Base-by-base conservation (phyloP, 37 sponge, comb jelly and placozoan species). In the Theonella swinhoei region DNA sequence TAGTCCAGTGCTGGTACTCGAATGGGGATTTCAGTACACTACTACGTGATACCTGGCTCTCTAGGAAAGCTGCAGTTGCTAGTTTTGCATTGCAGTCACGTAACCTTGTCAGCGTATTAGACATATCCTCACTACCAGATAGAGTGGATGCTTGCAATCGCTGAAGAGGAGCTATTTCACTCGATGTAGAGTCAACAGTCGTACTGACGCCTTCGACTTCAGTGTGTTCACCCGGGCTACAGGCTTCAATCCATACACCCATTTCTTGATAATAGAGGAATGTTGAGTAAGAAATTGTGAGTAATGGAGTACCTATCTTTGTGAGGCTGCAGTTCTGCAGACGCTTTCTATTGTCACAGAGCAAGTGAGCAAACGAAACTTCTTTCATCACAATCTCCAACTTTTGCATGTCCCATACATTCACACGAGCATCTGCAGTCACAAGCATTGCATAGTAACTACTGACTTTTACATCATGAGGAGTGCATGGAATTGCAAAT, bases 1-100 rank as follows among this genome's bases (percentile, higher is more conserved):
- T 78, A 25, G 75, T 42, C 97, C 94, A 96, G 77, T 85, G 85
- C 32, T 77, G 66, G 42, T 88, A 88, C 80, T 96, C 97, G 0
- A 58, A 29, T 14, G 83, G 74, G 17, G 94, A 94, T 9, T 68
- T 38, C 23, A 91, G 72, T 14, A 41, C 37, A 5, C 38, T 30
- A 37, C 82, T 81, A 0, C 91, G 72, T 0, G 61, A 71, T 32
- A 94, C 82, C 77, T 91, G 91, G 30, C 75, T 80, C 60, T 94
- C 91, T 37, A 94, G 67, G 65, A 77, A 82, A 0, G 35, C 33
- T 28, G 75, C 67, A 0, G 62, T 54, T 1, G 39, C 0, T 2
- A 32, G 11, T 40, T 34, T 19, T 0, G 41, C 37, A 24, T 71
- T 72, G 32, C 28, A 24, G 19, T 23, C 25, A 11, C 65, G 39